Percentiles rank a stretch among this genome's conserved stretches.
Evolutionary conservation across 37 sponge, comb jelly and placozoan genomes (phyloP).

Genomic region (Cliona cf. orientalis): DNA sequence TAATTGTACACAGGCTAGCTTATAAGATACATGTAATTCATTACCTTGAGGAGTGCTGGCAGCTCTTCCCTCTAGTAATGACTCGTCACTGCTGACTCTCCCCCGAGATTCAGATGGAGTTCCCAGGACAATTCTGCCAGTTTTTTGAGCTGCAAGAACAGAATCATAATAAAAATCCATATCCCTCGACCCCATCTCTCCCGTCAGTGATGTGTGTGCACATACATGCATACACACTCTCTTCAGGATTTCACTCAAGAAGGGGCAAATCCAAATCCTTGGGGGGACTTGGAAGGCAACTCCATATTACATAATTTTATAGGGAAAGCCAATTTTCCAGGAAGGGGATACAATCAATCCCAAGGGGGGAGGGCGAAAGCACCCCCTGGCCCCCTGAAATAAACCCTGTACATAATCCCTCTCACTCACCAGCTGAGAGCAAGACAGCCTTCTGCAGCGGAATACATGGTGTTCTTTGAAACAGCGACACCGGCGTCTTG

Average conservation of each 20-base stretch:
- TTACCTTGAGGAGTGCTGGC: conserved; percentile 65
- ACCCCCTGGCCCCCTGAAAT: too few relatives aligned
- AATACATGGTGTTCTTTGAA: background rate
- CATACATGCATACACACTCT: too few relatives aligned
- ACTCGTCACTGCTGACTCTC: too few relatives aligned
- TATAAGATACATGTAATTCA: too few relatives aligned
- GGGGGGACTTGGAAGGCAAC: background rate
- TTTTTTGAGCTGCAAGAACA: background rate
- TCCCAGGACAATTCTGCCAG: background rate
- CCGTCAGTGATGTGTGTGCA: too few relatives aligned
- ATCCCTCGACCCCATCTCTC: too few relatives aligned
- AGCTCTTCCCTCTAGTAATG: conserved; percentile 13
- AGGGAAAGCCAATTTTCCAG: too few relatives aligned
- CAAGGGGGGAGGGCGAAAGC: background rate
- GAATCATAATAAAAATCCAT: background rate
- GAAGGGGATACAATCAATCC: background rate
- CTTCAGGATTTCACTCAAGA: too few relatives aligned
- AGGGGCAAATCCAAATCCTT: background rate
- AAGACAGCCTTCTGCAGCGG: conserved; percentile 43
- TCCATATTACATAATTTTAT: too few relatives aligned
- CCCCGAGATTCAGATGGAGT: background rate
- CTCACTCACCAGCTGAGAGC: conserved; percentile 28
- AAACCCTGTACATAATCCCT: too few relatives aligned
- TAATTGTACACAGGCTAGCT: too few relatives aligned
- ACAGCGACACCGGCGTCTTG: background rate